Percentiles rank a stretch among this genome's conserved stretches.
phyloP scores from a whole-genome alignment of 2,797 vertebrate genomes.

The Scarus forsteni region DNA sequence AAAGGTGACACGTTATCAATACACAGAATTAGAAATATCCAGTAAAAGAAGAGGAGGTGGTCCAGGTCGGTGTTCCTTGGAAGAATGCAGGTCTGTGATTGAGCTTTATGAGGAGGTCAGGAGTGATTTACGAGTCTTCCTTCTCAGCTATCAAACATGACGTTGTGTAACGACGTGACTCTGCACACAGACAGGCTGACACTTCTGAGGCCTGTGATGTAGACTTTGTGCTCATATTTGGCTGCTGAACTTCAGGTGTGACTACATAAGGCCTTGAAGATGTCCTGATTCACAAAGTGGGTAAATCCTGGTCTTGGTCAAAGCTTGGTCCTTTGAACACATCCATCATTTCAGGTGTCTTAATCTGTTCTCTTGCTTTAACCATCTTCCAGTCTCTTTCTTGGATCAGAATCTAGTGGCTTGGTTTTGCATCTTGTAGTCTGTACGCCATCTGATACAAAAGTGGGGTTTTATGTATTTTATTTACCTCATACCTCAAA shows the following conservation, averaged over 20 bases:
- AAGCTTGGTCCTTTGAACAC: background rate
- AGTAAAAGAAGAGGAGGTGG: constrained; percentile 1
- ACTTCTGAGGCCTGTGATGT: background rate
- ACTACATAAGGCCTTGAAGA: background rate
- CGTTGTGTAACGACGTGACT: constrained; percentile 18
- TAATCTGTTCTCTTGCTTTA: background rate
- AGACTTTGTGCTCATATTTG: background rate
- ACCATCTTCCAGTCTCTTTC: background rate
- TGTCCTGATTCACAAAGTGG: background rate
- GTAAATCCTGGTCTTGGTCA: background rate
- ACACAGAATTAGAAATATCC: constrained; percentile 26
- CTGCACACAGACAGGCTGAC: constrained; percentile 9
- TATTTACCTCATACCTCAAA: no score
- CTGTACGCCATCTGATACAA: no score
- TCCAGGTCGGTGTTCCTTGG: constrained; percentile 7
- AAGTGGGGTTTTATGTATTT: no score
- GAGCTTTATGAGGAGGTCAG: background rate
- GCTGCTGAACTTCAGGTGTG: background rate
- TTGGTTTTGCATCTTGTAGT: background rate
- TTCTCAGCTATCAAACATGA: constrained; percentile 42
- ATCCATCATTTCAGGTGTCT: constrained; percentile 3
- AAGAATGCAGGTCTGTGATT: constrained; percentile 7
- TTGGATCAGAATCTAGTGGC: background rate
- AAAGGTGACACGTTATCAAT: constrained; percentile 25
- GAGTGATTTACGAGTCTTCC: constrained; percentile 30